Evolutionary conservation across 37 sponge, comb jelly and placozoan species (phyloP).

Genomic region (Oopsacas minuta): DNA sequence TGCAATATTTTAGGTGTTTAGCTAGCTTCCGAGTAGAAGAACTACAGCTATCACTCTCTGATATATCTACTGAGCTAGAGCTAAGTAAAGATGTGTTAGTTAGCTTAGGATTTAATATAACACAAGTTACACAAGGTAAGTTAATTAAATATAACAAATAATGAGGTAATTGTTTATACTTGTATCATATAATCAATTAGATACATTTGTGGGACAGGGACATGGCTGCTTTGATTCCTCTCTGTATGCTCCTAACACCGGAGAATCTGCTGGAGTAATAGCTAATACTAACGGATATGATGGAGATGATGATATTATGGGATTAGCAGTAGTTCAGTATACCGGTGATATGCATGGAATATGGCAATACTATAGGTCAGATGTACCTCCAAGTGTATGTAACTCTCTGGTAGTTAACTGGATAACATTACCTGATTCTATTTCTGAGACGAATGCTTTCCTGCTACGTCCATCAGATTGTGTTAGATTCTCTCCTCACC

Average conservation of each 20-base stretch:
- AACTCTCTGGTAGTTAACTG: not conserved
- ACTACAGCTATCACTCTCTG: not conserved
- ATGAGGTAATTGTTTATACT: not conserved
- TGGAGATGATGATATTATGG: not conserved
- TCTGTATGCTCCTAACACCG: not conserved
- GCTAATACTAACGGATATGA: not conserved
- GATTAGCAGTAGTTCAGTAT: not conserved
- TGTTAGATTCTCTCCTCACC: slow-evolving; percentile 50
- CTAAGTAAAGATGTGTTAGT: not conserved
- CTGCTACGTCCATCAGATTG: slow-evolving; percentile 49
- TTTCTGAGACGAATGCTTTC: slow-evolving; percentile 35
- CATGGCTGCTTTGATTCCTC: not conserved
- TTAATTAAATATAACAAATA: not conserved
- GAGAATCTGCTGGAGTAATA: not conserved
- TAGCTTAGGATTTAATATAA: not conserved
- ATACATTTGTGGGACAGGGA: slow-evolving; percentile 7
- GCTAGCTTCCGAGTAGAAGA: not conserved
- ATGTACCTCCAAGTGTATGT: not conserved
- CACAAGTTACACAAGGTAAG: not conserved
- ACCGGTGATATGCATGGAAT: not conserved
- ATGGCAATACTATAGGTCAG: slow-evolving; percentile 7
- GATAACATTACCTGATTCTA: not conserved
- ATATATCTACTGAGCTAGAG: not conserved
- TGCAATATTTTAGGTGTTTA: too few species aligned
- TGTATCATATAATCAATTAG: not conserved